These are phyloP conservation scores for Spinibarbus caldwelli DNA, from an alignment of 2,797 vertebrate genomes.

Conservation along the genomic window DNA sequence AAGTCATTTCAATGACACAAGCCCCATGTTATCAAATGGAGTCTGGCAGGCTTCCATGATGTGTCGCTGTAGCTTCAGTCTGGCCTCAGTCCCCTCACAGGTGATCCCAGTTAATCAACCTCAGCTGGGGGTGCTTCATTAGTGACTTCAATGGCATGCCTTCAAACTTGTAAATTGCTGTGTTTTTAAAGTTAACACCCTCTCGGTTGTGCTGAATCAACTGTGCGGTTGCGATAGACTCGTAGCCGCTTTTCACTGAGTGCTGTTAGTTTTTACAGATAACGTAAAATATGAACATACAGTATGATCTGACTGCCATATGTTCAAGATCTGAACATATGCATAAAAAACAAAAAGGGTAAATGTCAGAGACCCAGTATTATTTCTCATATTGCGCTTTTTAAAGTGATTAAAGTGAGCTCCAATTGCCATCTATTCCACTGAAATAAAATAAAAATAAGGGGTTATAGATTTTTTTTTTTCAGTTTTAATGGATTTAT, in stretches of 20 bases:
- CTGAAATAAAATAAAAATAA: background rate
- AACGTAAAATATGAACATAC: background rate
- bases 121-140: conserved; percentile 39
- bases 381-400: background rate
- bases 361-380: background rate
- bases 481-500: background rate
- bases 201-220: background rate
- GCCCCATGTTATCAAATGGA: background rate
- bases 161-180: conserved; percentile 35
- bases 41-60: conserved; percentile 35
- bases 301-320: background rate
- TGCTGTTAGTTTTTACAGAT: background rate
- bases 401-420: conserved; percentile 3
- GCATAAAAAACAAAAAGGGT: background rate
- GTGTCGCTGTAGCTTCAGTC: conserved; percentile 12
- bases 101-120: conserved; percentile 40
- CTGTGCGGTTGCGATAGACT: background rate
- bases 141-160: conserved; percentile 29
- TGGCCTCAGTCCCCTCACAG: conserved; percentile 24
- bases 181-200: conserved; percentile 29
- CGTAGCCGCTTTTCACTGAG: background rate
- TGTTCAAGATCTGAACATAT: background rate
- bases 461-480: background rate
- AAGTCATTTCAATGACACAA: conserved; percentile 33
- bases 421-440: background rate